Evolutionary conservation across 2,888 invertebrate genomes (phyloP).

Genomic region (Abscondita cerata): DNA sequence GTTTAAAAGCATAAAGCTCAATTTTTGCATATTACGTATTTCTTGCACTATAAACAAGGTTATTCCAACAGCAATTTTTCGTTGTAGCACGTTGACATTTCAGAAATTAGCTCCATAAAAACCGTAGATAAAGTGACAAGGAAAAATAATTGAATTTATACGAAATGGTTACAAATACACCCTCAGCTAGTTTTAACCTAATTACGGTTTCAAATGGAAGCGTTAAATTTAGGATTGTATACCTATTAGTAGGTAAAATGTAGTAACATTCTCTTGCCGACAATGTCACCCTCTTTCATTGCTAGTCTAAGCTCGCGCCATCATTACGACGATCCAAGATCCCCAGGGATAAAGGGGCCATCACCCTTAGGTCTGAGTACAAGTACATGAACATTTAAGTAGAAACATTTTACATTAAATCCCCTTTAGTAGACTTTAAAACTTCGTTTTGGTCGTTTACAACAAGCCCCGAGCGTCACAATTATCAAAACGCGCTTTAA

Average conservation of each 20-base stretch:
- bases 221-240: conserved; percentile 25
- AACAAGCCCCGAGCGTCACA: not conserved
- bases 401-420: conserved; percentile 30
- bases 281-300: conserved; percentile 36
- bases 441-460: conserved; percentile 15
- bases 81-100: no score
- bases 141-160: no score
- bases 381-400: conserved; percentile 18
- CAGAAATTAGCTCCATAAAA: no score
- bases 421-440: conserved; percentile 35
- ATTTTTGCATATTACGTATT: no score
- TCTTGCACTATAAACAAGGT: no score
- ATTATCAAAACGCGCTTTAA: conserved; percentile 20
- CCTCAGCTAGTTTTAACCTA: conserved; percentile 21
- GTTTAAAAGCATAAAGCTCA: no score
- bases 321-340: conserved; percentile 37
- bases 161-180: conserved; percentile 2
- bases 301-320: conserved; percentile 32
- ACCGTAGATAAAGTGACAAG: no score
- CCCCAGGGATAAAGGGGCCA: conserved; percentile 30
- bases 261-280: conserved; percentile 25
- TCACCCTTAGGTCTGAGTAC: conserved; percentile 20
- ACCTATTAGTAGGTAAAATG: conserved; percentile 29
- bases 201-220: conserved; percentile 24
- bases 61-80: no score